Conservation (phyloP, 2,797 vertebrate species). For the Poeciliopsis paucimaculata region DNA sequence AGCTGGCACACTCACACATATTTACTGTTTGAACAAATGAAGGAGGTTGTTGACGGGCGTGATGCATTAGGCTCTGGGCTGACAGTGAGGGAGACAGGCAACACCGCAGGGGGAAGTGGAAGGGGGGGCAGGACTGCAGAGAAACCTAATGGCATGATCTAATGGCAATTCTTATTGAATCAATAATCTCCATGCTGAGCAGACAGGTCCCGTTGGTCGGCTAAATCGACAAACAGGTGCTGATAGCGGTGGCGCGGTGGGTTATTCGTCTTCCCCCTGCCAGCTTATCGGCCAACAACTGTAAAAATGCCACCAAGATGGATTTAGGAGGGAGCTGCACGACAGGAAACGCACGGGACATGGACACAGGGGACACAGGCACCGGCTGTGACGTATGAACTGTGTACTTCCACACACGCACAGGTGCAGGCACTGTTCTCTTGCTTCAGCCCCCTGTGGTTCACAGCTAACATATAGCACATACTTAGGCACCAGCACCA, state of each 20-base stretch:
- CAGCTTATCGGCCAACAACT: constrained; percentile 90
- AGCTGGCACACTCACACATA: constrained; percentile 55
- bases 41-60: constrained; percentile 79
- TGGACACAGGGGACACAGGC: constrained; percentile 59
- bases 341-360: constrained; percentile 51
- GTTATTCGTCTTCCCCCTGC: constrained; percentile 96
- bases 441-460: constrained; percentile 23
- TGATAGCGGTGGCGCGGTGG: constrained; percentile 85
- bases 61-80: constrained; percentile 88
- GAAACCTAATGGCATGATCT: constrained; percentile 90
- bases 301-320: constrained; percentile 89
- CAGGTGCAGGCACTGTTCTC: constrained; percentile 43
- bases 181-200: constrained; percentile 99
- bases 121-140: constrained; percentile 29
- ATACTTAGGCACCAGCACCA: not conserved
- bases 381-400: constrained; percentile 57
- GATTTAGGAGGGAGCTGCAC: constrained; percentile 79
- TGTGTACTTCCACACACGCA: constrained; percentile 20
- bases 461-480: constrained; percentile 9
- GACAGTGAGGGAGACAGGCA: constrained; percentile 81
- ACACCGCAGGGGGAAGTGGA: constrained; percentile 29
- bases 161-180: constrained; percentile 99
- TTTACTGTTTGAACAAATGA: constrained; percentile 89
- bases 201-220: constrained; percentile 85
- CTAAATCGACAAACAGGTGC: constrained; percentile 95